Conservation (phyloP, 2,888 invertebrate genomes). For the Mesoligia furuncula region DNA sequence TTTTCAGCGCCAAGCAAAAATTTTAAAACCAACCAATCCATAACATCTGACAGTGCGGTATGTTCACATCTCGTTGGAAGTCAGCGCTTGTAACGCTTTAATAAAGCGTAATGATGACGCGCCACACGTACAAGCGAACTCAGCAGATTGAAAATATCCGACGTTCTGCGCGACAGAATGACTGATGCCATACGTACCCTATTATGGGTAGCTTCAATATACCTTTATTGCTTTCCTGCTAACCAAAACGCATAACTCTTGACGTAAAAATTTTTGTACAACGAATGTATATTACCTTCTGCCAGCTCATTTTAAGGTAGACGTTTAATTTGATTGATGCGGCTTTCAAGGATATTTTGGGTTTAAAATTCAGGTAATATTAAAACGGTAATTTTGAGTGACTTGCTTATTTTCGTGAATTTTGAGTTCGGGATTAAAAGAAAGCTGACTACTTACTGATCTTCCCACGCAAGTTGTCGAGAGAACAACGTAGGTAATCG, state of each 20-base stretch:
- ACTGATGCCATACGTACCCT: constrained; percentile 65
- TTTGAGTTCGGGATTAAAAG: neutral
- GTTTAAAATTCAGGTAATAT: constrained; percentile 31
- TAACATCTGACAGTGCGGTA: constrained; percentile 35
- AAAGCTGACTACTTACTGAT: constrained; percentile 16
- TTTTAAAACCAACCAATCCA: constrained; percentile 16
- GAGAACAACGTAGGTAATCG: neutral
- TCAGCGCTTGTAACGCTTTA: constrained; percentile 61
- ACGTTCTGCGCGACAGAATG: constrained; percentile 66
- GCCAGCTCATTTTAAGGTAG: constrained; percentile 25
- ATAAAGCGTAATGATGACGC: constrained; percentile 70
- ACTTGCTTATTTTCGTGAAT: neutral
- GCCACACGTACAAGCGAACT: constrained; percentile 49
- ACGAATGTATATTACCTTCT: constrained; percentile 52
- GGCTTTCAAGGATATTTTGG: constrained; percentile 22
- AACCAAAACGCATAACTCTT: constrained; percentile 53
- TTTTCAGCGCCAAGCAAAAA: neutral
- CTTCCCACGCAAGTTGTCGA: constrained; percentile 9
- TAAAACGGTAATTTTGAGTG: constrained; percentile 13
- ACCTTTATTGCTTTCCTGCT: constrained; percentile 70
- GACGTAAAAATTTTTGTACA: constrained; percentile 57
- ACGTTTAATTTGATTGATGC: constrained; percentile 48
- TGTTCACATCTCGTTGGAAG: constrained; percentile 44
- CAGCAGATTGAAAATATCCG: constrained; percentile 70
- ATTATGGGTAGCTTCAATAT: constrained; percentile 64